Conservation (phyloP, 92 coral and sea anemone species). For the Nematostella vectensis region DNA sequence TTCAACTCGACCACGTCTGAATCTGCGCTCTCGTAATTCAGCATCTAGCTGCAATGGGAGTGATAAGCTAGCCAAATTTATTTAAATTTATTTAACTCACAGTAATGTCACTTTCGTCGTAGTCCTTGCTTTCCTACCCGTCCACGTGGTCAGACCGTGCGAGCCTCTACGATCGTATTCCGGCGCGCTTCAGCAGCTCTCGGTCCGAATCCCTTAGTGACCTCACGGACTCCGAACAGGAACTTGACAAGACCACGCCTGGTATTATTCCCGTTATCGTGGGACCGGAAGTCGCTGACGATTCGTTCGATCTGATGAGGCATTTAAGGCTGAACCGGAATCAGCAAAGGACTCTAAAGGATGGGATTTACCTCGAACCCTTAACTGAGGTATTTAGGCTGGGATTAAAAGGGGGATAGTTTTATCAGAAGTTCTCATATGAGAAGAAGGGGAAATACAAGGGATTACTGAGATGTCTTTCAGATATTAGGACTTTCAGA, state of each 20-base stretch:
- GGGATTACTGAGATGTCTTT: too few species aligned
- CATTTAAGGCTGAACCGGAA: slow-evolving; percentile 61
- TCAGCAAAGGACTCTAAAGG: slow-evolving; percentile 27
- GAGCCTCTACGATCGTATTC: slow-evolving; percentile 8
- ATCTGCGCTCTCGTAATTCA: too few species aligned
- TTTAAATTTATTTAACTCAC: too few species aligned
- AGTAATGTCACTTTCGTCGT: too few species aligned
- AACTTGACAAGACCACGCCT: slow-evolving; percentile 1
- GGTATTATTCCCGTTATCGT: slow-evolving; percentile 46
- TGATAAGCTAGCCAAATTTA: too few species aligned
- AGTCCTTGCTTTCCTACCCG: slow-evolving; percentile 10
- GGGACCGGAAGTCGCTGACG: slow-evolving; percentile 61
- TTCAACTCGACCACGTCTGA: too few species aligned
- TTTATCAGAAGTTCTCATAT: too few species aligned
- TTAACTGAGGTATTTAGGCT: too few species aligned
- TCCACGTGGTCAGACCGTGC: slow-evolving; percentile 28
- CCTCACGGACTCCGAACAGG: slow-evolving; percentile 16
- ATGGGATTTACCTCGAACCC: slow-evolving; percentile 74
- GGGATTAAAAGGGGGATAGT: too few species aligned
- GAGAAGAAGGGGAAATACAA: too few species aligned
- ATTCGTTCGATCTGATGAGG: slow-evolving; percentile 78
- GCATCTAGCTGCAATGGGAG: too few species aligned
- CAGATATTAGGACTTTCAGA: too few species aligned
- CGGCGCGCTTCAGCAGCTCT: slow-evolving; percentile 12
- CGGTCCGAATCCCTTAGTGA: slow-evolving; percentile 11